These are phyloP conservation scores for Synanceia verrucosa DNA, from an alignment of 2,797 vertebrate species.

Conservation along the genomic window DNA sequence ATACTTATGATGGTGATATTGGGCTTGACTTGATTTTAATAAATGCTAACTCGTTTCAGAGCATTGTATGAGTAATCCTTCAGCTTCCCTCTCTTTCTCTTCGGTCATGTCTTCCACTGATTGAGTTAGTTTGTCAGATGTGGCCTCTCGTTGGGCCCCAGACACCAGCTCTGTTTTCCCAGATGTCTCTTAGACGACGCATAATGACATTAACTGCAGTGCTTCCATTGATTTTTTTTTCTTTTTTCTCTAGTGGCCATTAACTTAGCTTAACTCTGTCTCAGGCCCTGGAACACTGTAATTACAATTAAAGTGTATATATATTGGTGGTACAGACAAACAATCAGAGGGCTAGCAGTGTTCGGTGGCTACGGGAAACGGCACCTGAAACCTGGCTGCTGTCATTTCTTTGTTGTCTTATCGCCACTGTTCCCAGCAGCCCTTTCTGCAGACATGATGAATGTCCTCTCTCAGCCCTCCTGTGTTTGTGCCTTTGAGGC, in stretches of 20 bases:
- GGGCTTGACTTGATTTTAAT: no score
- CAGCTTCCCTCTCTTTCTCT: neutral
- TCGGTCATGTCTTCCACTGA: constrained; percentile 22
- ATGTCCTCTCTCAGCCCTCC: constrained; percentile 30
- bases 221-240: constrained; percentile 14
- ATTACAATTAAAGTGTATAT: constrained; percentile 28
- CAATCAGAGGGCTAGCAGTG: neutral
- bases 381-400: constrained; percentile 10
- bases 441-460: constrained; percentile 27
- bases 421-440: constrained; percentile 14
- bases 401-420: constrained; percentile 36
- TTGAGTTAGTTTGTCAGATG: constrained; percentile 17
- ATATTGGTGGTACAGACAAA: neutral
- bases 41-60: neutral
- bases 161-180: constrained; percentile 42
- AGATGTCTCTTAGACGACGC: constrained; percentile 33
- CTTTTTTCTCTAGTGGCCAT: neutral
- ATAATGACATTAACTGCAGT: constrained; percentile 44
- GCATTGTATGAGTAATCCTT: neutral
- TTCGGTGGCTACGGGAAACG: constrained; percentile 23
- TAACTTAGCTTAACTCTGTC: neutral
- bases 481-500: constrained; percentile 16
- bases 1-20: no score
- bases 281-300: neutral
- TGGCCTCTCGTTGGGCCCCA: constrained; percentile 14